phyloP scores from a whole-genome alignment of 2,113 vertebrate genomes.

The Acanthisitta chloris region DNA sequence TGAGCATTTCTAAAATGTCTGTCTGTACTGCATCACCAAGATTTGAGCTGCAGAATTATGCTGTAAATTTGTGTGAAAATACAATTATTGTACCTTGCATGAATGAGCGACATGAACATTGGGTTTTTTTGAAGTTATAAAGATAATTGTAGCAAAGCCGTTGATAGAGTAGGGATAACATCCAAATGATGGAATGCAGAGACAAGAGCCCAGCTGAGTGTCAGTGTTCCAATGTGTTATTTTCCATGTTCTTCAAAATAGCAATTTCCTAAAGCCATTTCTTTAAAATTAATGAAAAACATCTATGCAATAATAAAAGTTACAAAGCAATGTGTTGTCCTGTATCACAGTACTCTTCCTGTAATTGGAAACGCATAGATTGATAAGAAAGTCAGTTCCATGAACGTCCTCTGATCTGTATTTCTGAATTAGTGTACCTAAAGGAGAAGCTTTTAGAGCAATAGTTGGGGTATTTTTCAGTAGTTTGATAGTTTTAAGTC shows the following conservation, averaged over 20 bases:
- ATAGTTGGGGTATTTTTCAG: neutral
- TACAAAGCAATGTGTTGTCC: neutral
- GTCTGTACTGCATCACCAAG: neutral
- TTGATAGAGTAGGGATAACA: neutral
- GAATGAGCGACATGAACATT: neutral
- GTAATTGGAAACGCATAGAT: neutral
- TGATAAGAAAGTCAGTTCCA: neutral
- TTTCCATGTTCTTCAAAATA: neutral
- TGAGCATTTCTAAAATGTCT: neutral
- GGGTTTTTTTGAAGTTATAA: neutral
- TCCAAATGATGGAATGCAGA: neutral
- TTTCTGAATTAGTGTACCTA: neutral
- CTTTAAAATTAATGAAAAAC: neutral
- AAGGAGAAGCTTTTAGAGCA: neutral
- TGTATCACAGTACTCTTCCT: neutral
- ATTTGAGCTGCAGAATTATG: neutral
- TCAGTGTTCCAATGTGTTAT: neutral
- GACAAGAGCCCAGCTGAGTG: neutral
- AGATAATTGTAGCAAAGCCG: neutral
- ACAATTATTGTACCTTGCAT: neutral
- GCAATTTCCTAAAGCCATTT: neutral
- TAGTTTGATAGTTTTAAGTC: neutral
- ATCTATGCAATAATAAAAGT: neutral
- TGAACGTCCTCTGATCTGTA: neutral
- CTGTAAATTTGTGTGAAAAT: neutral